Base-by-base conservation (phyloP, 2,113 vertebrate species). In the Abramis brama region DNA sequence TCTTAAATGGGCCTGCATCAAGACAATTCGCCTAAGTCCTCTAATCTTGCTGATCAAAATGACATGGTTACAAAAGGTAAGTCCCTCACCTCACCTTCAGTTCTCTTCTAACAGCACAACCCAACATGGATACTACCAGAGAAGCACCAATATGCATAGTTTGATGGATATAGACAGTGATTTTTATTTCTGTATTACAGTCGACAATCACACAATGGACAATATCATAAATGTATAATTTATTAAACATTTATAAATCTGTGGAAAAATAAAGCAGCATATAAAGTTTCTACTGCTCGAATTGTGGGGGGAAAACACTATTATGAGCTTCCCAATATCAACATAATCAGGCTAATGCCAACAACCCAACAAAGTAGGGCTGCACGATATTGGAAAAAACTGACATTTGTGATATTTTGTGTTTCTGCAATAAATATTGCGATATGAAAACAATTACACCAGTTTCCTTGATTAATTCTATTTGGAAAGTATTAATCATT, bases 41-140 rank as follows among this genome's bases (percentile, higher is more conserved):
- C 85, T 94, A 93, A 94, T 94, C 94, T 91, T 90, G 89, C 84
- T 91, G 91, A 92, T 87, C 90, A 91, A 87, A 33, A 74, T 90
- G 90, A 87, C 90, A 85, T 62, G 13, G 78, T 70, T 73, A 85
- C 86, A 73, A 55, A 13, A 87, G 89, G 84, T 93, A 91, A 94
- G 90, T 89, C 91, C 85, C 78, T n/a, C 36, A 43, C 33, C 75
- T 47, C 85, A 83, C 68, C 60, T 82, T 84, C 52, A 33, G 25
- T 60, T 47, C 27, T 52, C 50, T 70, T 23, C 47, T 17, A 57
- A 64, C 21, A 79, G 36, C 47, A 30, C 74, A 60, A 79, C 21
- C 27, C 25, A 78, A 57, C 25, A 39, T 23, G 19, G 23, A 59
- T 23, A 59, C 27, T 55, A n/a, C 39, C 36, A 71, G 19, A 71